Evolutionary conservation across 1,140 invertebrate species (phyloP), one percentile per base, ranked within the genome.

Genomic region (Polyergus mexicanus): DNA sequence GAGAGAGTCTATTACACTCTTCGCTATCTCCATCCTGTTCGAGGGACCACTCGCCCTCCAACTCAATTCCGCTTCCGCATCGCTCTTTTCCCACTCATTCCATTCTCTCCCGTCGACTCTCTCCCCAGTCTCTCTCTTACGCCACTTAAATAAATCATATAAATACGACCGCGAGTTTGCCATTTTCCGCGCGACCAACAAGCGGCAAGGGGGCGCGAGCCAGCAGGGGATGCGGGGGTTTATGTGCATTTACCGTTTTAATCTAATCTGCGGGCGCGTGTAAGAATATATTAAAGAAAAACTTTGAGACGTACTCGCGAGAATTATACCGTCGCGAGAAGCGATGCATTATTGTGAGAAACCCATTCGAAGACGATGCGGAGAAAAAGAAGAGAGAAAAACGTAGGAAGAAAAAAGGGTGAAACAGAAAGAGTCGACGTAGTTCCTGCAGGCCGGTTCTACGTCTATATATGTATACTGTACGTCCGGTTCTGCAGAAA

Each of bases 201-300:
- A 84, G 62, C 86, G 41, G 75, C 72, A 58, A 28, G 38, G 32
- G 16, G 22, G 10, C 28, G 28, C 11, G 60, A 8, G 5, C 1
- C 54, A 22, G 32, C 81, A 54, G 47, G 28, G 65, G 16, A 11
- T n/a, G 74, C 47, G 81, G 41, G 75, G 88, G 89, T 92, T 93
- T 94, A 93, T 94, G 91, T 94, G 91, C 92, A 92, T 93, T 93
- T 91, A 91, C 92, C 92, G 92, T 93, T 94, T 94, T 94, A 95
- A 95, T 95, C 94, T 94, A 95, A 95, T 95, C 94, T 92, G 89
- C 92, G 86, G 91, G 89, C 90, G 92, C 94, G 92, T 94, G 94
- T 94, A 94, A 94, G 94, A 95, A 95, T 95, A 95, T 94, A 94
- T 95, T 94, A 94, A 94, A 93, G 94, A 93, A 93, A 94, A 94